Conservation (phyloP, 2,797 vertebrate species). For the Ctenochaetus hawaiiensis region DNA sequence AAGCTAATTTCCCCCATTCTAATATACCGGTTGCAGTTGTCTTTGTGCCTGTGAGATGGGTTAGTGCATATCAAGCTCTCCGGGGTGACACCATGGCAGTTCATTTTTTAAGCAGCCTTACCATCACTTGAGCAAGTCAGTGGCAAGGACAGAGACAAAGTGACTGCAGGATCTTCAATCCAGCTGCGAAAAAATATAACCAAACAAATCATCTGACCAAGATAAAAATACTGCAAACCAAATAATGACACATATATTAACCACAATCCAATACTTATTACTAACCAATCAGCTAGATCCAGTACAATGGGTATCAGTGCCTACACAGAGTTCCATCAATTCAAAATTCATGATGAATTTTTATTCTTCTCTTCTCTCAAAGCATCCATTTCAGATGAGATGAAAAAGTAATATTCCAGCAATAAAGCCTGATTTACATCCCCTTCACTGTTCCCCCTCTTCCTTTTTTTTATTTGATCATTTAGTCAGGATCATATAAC, state of each 20-base stretch:
- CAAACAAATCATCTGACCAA: constrained; percentile 35
- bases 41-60: constrained; percentile 19
- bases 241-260: constrained; percentile 58
- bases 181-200: constrained; percentile 60
- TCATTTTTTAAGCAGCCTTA: constrained; percentile 19
- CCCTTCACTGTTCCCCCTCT: constrained; percentile 75
- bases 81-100: constrained; percentile 22
- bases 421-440: constrained; percentile 92
- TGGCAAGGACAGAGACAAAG: constrained; percentile 21
- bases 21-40: constrained; percentile 30
- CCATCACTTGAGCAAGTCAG: background rate
- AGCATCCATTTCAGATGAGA: constrained; percentile 87
- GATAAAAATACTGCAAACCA: constrained; percentile 56
- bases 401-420: constrained; percentile 90
- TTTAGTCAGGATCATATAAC: constrained; percentile 90
- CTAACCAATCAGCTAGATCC: constrained; percentile 57
- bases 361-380: constrained; percentile 84
- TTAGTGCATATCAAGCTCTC: constrained; percentile 28
- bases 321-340: constrained; percentile 71
- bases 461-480: constrained; percentile 88
- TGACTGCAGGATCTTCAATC: constrained; percentile 53
- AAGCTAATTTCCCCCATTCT: constrained; percentile 38
- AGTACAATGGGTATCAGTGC: constrained; percentile 52
- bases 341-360: constrained; percentile 83
- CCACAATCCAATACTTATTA: constrained; percentile 56